phyloP scores from a whole-genome alignment of 2,888 invertebrate species.

The Andrena marginata region DNA sequence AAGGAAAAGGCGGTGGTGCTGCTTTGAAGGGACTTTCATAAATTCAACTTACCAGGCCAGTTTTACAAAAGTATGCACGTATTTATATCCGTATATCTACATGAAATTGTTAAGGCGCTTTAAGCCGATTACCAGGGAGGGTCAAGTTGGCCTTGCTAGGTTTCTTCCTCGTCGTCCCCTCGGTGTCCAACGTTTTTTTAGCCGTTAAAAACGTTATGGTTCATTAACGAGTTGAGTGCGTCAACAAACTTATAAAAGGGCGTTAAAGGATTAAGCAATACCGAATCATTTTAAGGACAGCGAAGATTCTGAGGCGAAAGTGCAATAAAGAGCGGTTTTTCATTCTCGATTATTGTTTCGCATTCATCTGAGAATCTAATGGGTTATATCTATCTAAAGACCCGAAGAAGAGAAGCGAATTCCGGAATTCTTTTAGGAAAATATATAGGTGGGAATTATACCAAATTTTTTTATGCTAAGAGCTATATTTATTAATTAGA shows the following conservation, averaged over 20 bases:
- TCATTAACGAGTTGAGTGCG: constrained; percentile 53
- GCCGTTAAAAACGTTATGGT: constrained; percentile 52
- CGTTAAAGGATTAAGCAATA: constrained; percentile 21
- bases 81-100: constrained; percentile 73
- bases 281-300: constrained; percentile 25
- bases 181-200: constrained; percentile 30
- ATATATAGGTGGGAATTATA: too few relatives aligned
- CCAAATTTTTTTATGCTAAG: too few relatives aligned
- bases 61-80: constrained; percentile 56
- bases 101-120: constrained; percentile 79
- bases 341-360: not conserved
- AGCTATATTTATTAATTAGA: too few relatives aligned
- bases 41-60: constrained; percentile 79
- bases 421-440: too few relatives aligned
- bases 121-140: constrained; percentile 82
- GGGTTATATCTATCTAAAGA: too few relatives aligned
- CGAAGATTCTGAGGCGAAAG: not conserved
- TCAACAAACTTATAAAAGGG: constrained; percentile 47
- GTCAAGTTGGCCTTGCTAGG: constrained; percentile 80
- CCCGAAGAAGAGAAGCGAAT: too few relatives aligned
- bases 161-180: constrained; percentile 69
- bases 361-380: not conserved
- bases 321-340: not conserved
- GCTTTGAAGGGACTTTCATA: constrained; percentile 74
- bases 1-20: constrained; percentile 46